A percentile compares a stretch with the other conserved stretches of the same genome.
Conservation (phyloP, 2,113 vertebrate species). For the Gulo gulo region DNA sequence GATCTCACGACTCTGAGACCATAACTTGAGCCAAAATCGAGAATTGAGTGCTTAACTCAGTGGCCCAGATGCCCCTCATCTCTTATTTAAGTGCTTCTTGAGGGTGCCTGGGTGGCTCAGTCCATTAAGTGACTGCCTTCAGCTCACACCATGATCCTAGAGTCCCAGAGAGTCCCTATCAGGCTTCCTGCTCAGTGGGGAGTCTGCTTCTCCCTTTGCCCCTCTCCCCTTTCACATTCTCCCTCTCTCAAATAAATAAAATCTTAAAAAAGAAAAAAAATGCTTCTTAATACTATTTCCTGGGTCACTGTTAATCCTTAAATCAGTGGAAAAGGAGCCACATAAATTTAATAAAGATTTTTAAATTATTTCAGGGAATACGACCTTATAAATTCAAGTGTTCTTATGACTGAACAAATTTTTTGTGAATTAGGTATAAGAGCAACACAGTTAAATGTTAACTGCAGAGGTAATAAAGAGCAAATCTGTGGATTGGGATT, state of each 20-base stretch:
- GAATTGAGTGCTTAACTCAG: not conserved
- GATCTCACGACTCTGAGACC: not conserved
- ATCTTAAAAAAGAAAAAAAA: not conserved
- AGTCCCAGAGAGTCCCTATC: no score
- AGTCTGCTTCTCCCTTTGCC: no score
- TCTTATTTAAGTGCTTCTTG: not conserved
- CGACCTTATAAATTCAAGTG: not conserved
- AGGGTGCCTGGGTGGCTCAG: not conserved
- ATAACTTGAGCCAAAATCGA: not conserved
- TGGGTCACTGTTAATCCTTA: slow-evolving; percentile 9
- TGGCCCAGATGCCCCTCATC: not conserved
- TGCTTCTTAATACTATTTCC: not conserved
- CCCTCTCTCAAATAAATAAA: no score
- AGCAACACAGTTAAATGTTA: not conserved
- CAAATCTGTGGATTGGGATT: not conserved
- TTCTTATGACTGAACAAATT: not conserved
- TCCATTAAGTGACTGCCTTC: no score
- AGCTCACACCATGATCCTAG: no score
- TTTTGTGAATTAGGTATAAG: slow-evolving; percentile 13
- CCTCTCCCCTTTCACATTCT: no score
- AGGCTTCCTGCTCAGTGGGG: no score
- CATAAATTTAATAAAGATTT: not conserved
- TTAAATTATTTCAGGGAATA: slow-evolving; percentile 8
- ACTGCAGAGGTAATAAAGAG: not conserved
- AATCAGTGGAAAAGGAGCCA: not conserved